phyloP scores from a whole-genome alignment of 1,140 invertebrate genomes.

The Drosophila guanche region DNA sequence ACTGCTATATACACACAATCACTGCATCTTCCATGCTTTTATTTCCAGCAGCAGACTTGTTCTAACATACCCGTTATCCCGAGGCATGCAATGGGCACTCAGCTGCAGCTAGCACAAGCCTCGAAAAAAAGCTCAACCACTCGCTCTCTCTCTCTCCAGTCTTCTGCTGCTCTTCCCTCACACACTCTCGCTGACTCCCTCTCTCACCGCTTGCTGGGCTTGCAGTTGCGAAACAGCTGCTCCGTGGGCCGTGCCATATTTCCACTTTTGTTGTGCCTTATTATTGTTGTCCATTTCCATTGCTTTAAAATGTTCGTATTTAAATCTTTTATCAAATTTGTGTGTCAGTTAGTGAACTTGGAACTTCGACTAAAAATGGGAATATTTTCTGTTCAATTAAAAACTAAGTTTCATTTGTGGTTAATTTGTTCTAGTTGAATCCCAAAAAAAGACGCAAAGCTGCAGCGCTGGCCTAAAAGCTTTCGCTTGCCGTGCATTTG shows the following conservation, averaged over 20 bases:
- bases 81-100: no score
- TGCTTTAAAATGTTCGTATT: not conserved
- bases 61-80: not conserved
- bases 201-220: not conserved
- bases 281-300: slow-evolving; percentile 29
- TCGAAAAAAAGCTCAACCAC: not conserved
- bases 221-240: slow-evolving; percentile 54
- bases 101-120: no score
- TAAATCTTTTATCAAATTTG: not conserved
- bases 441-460: slow-evolving; percentile 32
- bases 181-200: slow-evolving; percentile 21
- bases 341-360: slow-evolving; percentile 20
- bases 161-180: slow-evolving; percentile 6
- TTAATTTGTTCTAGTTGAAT: slow-evolving; percentile 12
- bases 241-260: slow-evolving; percentile 40
- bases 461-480: slow-evolving; percentile 32
- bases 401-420: not conserved
- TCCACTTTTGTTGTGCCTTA: slow-evolving; percentile 46
- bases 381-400: not conserved
- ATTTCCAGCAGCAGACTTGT: no score
- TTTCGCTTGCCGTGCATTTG: slow-evolving; percentile 22
- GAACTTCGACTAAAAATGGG: not conserved
- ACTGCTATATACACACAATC: not conserved
- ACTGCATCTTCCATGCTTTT: no score
- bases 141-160: not conserved